phyloP scores from a whole-genome alignment of 2,797 vertebrate genomes.

The Poeciliopsis gracilis region DNA sequence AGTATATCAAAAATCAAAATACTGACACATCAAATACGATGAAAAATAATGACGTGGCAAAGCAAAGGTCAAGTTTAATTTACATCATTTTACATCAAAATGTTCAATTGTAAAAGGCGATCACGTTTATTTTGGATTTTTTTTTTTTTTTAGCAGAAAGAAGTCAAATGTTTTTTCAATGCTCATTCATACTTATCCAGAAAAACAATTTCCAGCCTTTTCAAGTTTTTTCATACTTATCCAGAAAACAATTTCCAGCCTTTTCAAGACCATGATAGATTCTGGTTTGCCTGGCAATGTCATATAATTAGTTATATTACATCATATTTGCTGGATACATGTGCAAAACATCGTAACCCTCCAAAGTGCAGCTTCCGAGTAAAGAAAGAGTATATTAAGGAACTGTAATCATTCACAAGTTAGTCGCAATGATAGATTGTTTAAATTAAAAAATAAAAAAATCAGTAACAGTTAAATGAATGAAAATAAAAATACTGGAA shows the following conservation, averaged over 20 bases:
- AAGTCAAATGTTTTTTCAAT: background rate
- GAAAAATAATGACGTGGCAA: background rate
- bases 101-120: background rate
- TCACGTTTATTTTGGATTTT: background rate
- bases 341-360: background rate
- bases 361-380: background rate
- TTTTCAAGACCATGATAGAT: background rate
- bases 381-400: background rate
- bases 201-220: background rate
- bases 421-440: background rate
- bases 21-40: background rate
- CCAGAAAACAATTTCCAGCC: background rate
- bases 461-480: background rate
- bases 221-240: background rate
- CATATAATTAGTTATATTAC: too few relatives aligned
- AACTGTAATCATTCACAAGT: background rate
- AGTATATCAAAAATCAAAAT: background rate
- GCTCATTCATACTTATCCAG: background rate
- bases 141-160: background rate
- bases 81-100: background rate
- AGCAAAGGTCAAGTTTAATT: background rate
- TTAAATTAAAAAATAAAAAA: too few relatives aligned
- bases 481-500: background rate
- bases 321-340: background rate
- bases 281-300: background rate